phyloP scores from a whole-genome alignment of 2,888 invertebrate genomes.

The Peribatodes rhomboidaria region DNA sequence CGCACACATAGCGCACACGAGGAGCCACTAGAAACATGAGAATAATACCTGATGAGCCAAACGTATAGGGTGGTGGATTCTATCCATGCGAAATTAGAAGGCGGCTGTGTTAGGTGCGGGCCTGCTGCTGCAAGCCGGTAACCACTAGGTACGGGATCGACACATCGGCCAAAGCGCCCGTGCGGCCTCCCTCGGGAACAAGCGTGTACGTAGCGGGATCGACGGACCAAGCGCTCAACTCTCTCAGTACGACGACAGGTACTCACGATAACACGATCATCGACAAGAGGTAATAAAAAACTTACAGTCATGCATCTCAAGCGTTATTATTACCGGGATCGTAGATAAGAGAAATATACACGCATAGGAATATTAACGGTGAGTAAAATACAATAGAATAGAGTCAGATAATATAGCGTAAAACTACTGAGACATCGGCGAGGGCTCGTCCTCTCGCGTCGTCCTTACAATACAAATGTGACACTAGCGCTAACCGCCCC shows the following conservation, averaged over 20 bases:
- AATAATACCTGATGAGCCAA: constrained; percentile 86
- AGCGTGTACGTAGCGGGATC: constrained; percentile 86
- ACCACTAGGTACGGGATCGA: constrained; percentile 80
- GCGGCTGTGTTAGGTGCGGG: constrained; percentile 85
- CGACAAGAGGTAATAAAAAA: constrained; percentile 88
- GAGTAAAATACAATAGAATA: constrained; percentile 83
- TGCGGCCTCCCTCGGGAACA: constrained; percentile 81
- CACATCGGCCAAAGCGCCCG: constrained; percentile 84
- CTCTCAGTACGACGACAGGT: constrained; percentile 81
- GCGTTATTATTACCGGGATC: constrained; percentile 96
- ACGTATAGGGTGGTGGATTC: constrained; percentile 85
- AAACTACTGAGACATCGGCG: constrained; percentile 83
- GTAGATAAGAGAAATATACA: constrained; percentile 86
- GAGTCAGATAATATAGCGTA: constrained; percentile 74
- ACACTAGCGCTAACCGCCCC: constrained; percentile 84
- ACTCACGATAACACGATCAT: constrained; percentile 80
- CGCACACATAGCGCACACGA: constrained; percentile 83
- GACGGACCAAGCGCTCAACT: constrained; percentile 84
- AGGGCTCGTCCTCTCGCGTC: constrained; percentile 79
- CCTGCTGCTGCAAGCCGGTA: constrained; percentile 81
- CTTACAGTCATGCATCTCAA: constrained; percentile 95
- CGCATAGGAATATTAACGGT: constrained; percentile 83
- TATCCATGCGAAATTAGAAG: constrained; percentile 86
- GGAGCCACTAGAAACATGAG: constrained; percentile 83
- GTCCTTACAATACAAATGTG: constrained; percentile 86